These are phyloP conservation scores for Chrysogorgia sp. DNA, from an alignment of 92 coral and sea anemone species.

Conservation along the genomic window DNA sequence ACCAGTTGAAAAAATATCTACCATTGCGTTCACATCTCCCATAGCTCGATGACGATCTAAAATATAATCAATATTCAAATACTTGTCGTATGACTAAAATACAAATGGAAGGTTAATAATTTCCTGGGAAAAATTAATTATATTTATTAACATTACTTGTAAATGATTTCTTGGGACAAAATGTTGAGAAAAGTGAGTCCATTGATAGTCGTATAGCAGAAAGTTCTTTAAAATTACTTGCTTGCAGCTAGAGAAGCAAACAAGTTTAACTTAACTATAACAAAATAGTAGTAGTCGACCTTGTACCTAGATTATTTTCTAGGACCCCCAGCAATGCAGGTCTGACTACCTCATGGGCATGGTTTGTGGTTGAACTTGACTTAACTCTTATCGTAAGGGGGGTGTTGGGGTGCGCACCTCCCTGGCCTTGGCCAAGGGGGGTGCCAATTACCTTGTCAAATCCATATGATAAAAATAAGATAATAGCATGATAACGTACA, in stretches of 20 bases:
- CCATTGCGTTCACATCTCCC: constrained; percentile 97
- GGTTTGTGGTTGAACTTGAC: too few relatives aligned
- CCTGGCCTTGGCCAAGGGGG: too few relatives aligned
- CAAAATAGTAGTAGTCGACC: too few relatives aligned
- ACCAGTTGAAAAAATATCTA: constrained; percentile 69
- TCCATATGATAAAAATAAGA: too few relatives aligned
- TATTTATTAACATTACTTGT: constrained; percentile 75
- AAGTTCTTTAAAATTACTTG: constrained; percentile 42
- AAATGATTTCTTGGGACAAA: constrained; percentile 66
- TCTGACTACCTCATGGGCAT: too few relatives aligned
- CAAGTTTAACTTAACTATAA: neutral
- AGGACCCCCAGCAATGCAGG: too few relatives aligned
- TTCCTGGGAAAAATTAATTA: neutral
- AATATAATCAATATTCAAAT: neutral
- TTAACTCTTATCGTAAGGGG: too few relatives aligned
- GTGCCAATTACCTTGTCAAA: too few relatives aligned
- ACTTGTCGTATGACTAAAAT: neutral
- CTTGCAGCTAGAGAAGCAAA: constrained; percentile 22
- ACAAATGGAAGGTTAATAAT: neutral
- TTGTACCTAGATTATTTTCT: too few relatives aligned
- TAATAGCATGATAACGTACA: too few relatives aligned
- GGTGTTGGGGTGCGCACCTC: too few relatives aligned
- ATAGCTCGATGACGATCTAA: constrained; percentile 85
- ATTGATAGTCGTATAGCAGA: constrained; percentile 64
- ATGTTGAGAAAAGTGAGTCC: constrained; percentile 78